Evolutionary conservation across 2,797 vertebrate species (phyloP), one percentile per base, ranked within the genome.

Genomic region (Etheostoma perlongum): DNA sequence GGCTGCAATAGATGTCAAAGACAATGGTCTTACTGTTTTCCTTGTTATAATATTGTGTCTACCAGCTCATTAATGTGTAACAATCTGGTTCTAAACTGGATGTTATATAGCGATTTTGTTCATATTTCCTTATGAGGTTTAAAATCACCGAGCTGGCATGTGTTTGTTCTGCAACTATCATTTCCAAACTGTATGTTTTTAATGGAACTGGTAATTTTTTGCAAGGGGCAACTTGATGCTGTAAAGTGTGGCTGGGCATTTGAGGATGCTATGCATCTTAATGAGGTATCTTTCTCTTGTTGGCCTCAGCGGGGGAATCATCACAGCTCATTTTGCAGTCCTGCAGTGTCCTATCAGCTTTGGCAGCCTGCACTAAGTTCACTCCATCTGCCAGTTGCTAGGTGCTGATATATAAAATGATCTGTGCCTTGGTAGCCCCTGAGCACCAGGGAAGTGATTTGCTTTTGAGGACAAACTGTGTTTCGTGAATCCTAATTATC

Each of bases 331-430:
- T 91, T 94, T 91, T 90, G 91, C 89, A 91, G 90, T 93, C 92
- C 92, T 93, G 91, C 92, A 92, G 88, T 93, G 91, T 91, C 90
- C 92, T 89, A 92, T 90, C 90, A 89, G 92, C 90, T 89, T 93
- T 94, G 93, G 92, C 89, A 92, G 92, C 90, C 92, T 82, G 88
- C 87, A 83, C 89, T 83, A 91, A 93, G 91, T 94, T 94, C 86
- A 93, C 91, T 93, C 91, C 90, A 93, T 94, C 93, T 94, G 93
- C 92, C 91, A 93, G 94, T 95, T 95, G 92, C 94, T 95, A 95
- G 94, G 92, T 95, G 92, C 94, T 93, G 93, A 95, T 94, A 94
- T 93, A 94, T 94, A 94, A 95, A 95, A 94, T 94, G 94, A 93
- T 94, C 91, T 92, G 90, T 89, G 92, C 93, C 91, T 94, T 78